Percentiles rank a stretch among this genome's conserved stretches.
Evolutionary conservation across 1,140 invertebrate species (phyloP).

Genomic region (Meloidogyne exigua): DNA sequence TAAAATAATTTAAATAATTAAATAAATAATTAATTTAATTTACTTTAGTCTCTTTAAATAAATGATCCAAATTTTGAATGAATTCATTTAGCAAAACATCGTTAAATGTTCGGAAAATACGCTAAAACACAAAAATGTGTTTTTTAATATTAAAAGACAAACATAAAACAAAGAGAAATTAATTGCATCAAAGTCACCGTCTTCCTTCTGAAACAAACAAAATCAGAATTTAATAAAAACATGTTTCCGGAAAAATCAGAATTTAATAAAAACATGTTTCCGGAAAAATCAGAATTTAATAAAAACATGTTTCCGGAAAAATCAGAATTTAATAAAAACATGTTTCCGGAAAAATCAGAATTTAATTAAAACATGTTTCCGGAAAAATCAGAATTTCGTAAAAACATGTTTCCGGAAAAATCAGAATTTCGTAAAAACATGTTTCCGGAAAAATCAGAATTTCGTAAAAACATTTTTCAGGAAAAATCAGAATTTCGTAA

Average conservation of each 20-base stretch:
- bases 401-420: background rate
- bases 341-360: background rate
- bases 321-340: too few relatives aligned
- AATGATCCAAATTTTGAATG: constrained; percentile 70
- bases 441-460: background rate
- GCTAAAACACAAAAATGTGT: constrained; percentile 66
- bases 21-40: constrained; percentile 8
- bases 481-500: background rate
- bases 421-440: too few relatives aligned
- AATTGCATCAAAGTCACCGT: constrained; percentile 2
- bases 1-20: background rate
- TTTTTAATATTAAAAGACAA: background rate
- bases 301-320: background rate
- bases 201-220: background rate
- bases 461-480: too few relatives aligned
- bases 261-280: background rate
- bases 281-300: background rate
- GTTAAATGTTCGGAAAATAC: constrained; percentile 78
- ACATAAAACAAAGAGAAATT: constrained; percentile 12
- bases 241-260: too few relatives aligned
- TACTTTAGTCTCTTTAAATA: constrained; percentile 71
- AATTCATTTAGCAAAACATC: constrained; percentile 71
- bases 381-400: background rate
- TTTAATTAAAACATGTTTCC: too few relatives aligned
- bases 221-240: background rate